Evolutionary conservation across 1,140 invertebrate genomes (phyloP), one percentile per base, ranked within the genome.

Genomic region (Tenebrio molitor): DNA sequence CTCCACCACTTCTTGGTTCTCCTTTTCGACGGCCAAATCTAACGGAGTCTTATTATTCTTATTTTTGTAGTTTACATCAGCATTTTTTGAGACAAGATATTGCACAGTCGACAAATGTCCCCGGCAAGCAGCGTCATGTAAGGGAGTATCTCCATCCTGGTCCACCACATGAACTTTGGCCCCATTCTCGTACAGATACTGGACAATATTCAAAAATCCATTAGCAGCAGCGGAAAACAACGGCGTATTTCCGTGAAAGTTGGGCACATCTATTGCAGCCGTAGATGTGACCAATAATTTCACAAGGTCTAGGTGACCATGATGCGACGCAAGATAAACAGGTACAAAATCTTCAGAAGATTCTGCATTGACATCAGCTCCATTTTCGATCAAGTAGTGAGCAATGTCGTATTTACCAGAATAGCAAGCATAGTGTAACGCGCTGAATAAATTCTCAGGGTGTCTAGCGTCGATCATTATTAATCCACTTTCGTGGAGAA

Each of bases 121-220:
- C 29, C 66, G 50, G 29, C 50, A 12, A 12, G 63, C 58, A 21
- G 74, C 74, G 19, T 68, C 34, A 33, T 78, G 74, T 21, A 78
- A 41, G 14, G 72, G 21, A 12, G 71, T 69, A 7, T 16, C 29
- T 3, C 50, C 36, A 33, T 73, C 33, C 1, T 33, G 29, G 12
- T 72, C 69, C 16, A 58, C 5, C 19, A 53, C 39, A 58, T 73
- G 63, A 16, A 75, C 33, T 23, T 69, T 46, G 17, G 63, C 63
- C 34, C 70, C 69, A 16, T 64, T 69, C 25, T 63, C 33, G 16
- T 69, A 6, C 19, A 78, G 41, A 29, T 70, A 7, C 14, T 72
- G 23, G 7, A 74, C 72, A 23, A 74, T 74, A 6, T 46, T 29
- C 1, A 63, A 15, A 53, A 72, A 67, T 34, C 75, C 74, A 34